A percentile compares a stretch with the other conserved stretches of the same genome.
Conservation (phyloP, 2,113 vertebrate genomes). For the Casuarius casuarius region DNA sequence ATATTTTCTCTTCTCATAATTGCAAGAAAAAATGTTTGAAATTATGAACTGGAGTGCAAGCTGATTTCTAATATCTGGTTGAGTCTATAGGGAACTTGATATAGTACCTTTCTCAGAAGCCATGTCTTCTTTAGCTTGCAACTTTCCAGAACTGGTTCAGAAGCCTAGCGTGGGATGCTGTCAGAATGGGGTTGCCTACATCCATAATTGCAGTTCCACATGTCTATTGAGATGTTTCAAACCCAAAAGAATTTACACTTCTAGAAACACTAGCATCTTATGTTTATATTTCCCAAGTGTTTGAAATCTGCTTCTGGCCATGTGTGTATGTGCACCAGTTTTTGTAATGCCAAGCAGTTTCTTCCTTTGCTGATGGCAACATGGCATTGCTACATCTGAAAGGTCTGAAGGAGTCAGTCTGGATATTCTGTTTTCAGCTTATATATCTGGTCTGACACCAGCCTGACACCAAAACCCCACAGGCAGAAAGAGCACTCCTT, state of each 20-base stretch:
- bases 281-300: not conserved
- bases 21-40: not conserved
- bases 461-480: not conserved
- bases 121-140: not conserved
- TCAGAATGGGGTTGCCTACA: not conserved
- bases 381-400: not conserved
- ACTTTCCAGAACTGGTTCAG: not conserved
- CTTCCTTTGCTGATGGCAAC: not conserved
- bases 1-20: not conserved
- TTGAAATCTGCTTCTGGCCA: not conserved
- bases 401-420: not conserved
- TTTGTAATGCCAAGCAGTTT: not conserved
- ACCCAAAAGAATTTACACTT: accelerated
- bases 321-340: not conserved
- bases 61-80: not conserved
- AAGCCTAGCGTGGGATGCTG: not conserved
- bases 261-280: accelerated
- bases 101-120: not conserved
- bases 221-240: not conserved
- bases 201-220: not conserved
- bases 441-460: not conserved
- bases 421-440: not conserved
- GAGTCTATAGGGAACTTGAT: not conserved
- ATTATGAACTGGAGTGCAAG: not conserved
- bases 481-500: not conserved